Evolutionary conservation across 1,140 invertebrate species (phyloP).

Genomic region (Samia ricini): DNA sequence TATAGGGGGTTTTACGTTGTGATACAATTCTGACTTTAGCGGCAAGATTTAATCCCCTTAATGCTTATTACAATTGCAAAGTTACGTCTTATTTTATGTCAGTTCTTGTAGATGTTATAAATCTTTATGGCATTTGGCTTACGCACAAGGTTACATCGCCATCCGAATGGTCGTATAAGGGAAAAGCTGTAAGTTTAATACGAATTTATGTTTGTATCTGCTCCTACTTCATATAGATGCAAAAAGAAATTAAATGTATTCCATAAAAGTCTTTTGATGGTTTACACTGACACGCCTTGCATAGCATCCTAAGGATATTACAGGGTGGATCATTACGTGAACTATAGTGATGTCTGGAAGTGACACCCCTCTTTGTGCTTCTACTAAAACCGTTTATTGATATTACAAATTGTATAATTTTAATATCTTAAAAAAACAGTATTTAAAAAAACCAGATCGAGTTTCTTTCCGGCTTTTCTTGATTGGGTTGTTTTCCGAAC

Average conservation of each 20-base stretch:
- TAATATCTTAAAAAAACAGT: no score
- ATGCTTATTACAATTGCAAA: constrained; percentile 11
- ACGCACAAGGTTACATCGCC: neutral
- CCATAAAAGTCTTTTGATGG: neutral
- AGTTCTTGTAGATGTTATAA: constrained; percentile 8
- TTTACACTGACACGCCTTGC: neutral
- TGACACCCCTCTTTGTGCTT: no score
- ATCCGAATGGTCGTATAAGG: neutral
- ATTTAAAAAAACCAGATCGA: no score
- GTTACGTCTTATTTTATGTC: constrained; percentile 3
- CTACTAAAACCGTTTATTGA: no score
- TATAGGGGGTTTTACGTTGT: constrained; percentile 16
- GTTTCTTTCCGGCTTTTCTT: no score
- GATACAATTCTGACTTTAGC: constrained; percentile 13
- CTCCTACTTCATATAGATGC: neutral
- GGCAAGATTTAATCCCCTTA: constrained; percentile 8
- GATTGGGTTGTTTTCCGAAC: no score
- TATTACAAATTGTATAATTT: no score
- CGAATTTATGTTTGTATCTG: neutral
- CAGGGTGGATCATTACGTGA: no score
- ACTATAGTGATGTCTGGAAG: no score
- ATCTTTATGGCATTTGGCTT: constrained; percentile 1
- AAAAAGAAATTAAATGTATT: neutral
- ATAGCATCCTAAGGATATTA: no score
- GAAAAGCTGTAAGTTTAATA: neutral